Conservation (phyloP, 2,888 invertebrate species). For the Tetragonula carbonaria region DNA sequence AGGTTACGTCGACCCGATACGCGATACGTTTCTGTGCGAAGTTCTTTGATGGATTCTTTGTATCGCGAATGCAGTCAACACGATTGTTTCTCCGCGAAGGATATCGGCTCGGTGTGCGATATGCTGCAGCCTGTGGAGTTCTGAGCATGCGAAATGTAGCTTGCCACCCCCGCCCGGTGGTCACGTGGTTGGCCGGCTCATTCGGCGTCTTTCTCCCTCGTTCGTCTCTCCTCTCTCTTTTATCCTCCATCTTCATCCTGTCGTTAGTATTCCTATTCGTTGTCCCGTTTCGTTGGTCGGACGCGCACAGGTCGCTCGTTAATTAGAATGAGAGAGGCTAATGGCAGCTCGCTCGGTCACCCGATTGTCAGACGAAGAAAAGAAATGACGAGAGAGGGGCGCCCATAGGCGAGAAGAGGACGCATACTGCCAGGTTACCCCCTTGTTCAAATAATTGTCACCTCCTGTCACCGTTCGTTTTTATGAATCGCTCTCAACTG, state of each 20-base stretch:
- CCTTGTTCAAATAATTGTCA: slow-evolving; percentile 75
- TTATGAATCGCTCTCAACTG: slow-evolving; percentile 59
- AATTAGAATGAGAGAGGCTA: slow-evolving; percentile 67
- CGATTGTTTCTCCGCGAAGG: slow-evolving; percentile 59
- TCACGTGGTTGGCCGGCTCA: slow-evolving; percentile 78
- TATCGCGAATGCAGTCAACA: slow-evolving; percentile 35
- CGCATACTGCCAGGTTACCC: slow-evolving; percentile 51
- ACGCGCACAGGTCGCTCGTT: slow-evolving; percentile 67
- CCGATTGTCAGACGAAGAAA: slow-evolving; percentile 35
- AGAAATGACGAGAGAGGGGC: slow-evolving; percentile 17
- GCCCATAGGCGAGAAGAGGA: background rate
- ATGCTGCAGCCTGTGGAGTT: slow-evolving; percentile 81
- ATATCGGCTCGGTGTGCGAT: slow-evolving; percentile 64
- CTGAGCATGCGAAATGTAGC: slow-evolving; percentile 83
- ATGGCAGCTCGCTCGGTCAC: slow-evolving; percentile 38
- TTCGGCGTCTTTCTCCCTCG: slow-evolving; percentile 31
- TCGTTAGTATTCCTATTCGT: slow-evolving; percentile 4
- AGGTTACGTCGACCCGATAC: slow-evolving; percentile 1
- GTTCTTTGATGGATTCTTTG: slow-evolving; percentile 38
- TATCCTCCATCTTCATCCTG: slow-evolving; percentile 29
- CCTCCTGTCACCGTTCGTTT: slow-evolving; percentile 74
- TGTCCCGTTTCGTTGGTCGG: slow-evolving; percentile 32
- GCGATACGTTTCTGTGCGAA: background rate
- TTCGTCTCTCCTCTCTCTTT: slow-evolving; percentile 7
- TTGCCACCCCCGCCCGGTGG: slow-evolving; percentile 81